These are phyloP conservation scores for Vidua macroura DNA, from an alignment of 2,113 vertebrate species.

Conservation along the genomic window DNA sequence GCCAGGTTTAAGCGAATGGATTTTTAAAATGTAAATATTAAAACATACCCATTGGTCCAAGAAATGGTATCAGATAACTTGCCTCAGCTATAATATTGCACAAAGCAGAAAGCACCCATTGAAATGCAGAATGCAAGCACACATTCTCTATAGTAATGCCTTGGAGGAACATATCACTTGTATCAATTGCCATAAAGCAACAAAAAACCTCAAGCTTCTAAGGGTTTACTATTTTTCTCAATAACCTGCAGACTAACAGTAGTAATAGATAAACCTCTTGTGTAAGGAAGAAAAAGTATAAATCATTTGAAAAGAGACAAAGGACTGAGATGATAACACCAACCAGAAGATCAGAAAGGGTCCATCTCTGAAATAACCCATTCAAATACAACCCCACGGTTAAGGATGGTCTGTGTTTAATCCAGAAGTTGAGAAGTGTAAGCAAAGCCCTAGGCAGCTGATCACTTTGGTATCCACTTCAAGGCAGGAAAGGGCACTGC, in stretches of 20 bases:
- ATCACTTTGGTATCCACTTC: neutral
- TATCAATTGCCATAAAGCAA: neutral
- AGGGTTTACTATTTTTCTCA: neutral
- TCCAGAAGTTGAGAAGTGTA: neutral
- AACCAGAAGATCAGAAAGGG: neutral
- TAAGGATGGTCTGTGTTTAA: neutral
- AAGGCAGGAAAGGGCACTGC: neutral
- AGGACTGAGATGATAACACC: neutral
- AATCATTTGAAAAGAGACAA: neutral
- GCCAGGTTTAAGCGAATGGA: neutral
- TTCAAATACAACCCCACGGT: rapidly evolving
- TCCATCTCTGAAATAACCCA: neutral
- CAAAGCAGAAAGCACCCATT: neutral
- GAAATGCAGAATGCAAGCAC: neutral
- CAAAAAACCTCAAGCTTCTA: neutral
- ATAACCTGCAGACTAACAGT: neutral
- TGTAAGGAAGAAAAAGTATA: neutral
- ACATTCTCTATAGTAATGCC: neutral
- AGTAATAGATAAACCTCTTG: neutral
- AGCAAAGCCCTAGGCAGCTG: neutral
- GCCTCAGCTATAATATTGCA: neutral
- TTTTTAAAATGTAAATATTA: slow-evolving; percentile 11
- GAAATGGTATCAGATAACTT: neutral
- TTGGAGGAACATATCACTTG: neutral
- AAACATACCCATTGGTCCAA: slow-evolving; percentile 22